Conservation (phyloP, 1,140 invertebrate species). For the Trichogramma pretiosum region DNA sequence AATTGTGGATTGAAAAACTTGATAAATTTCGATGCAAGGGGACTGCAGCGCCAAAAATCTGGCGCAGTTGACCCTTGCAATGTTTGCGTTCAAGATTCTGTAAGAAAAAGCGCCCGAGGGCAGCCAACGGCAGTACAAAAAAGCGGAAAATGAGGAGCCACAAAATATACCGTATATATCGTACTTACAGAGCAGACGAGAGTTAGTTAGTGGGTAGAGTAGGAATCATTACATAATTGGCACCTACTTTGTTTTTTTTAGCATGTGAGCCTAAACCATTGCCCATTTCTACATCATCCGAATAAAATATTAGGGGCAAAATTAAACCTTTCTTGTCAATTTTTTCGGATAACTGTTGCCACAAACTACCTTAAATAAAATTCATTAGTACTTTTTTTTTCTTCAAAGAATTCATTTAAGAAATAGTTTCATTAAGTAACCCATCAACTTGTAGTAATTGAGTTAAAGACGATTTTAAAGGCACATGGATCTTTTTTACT, state of each 20-base stretch:
- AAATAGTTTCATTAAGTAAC: not conserved
- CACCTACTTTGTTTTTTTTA: constrained; percentile 14
- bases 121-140: no score
- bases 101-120: no score
- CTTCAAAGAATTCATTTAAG: not conserved
- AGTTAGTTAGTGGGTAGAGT: constrained; percentile 8
- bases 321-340: constrained; percentile 11
- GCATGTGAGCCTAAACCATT: constrained; percentile 16
- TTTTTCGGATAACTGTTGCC: constrained; percentile 1
- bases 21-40: no score
- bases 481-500: not conserved
- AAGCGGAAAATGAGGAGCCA: no score
- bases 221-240: constrained; percentile 6
- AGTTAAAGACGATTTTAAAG: not conserved
- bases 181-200: no score
- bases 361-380: constrained; percentile 5
- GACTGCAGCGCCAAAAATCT: no score
- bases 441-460: not conserved
- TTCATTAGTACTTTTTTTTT: constrained; percentile 1
- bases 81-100: no score
- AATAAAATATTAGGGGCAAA: constrained; percentile 19
- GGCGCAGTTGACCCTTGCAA: no score
- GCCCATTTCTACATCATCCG: constrained; percentile 16
- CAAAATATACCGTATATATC: no score
- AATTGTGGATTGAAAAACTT: no score